phyloP scores from a whole-genome alignment of 1,140 invertebrate species.

The Drosophila takahashii region DNA sequence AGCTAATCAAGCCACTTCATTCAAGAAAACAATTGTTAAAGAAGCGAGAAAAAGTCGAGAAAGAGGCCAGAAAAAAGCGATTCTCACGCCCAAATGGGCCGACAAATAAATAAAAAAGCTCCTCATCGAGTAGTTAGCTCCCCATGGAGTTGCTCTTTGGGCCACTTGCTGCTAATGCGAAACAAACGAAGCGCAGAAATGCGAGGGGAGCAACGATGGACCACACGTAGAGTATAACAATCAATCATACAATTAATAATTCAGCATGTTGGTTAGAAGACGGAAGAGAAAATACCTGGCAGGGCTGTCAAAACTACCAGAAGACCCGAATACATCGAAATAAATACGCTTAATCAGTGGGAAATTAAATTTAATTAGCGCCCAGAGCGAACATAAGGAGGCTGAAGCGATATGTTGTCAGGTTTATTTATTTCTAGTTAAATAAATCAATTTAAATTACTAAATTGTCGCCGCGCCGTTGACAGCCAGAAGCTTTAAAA shows the following conservation, averaged over 20 bases:
- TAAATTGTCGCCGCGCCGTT: constrained; percentile 18
- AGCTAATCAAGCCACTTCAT: constrained; percentile 46
- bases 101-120: constrained; percentile 37
- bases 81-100: constrained; percentile 37
- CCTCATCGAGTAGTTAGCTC: constrained; percentile 50
- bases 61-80: constrained; percentile 17
- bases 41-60: constrained; percentile 39
- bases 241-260: constrained; percentile 78
- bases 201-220: constrained; percentile 18
- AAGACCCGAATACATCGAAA: constrained; percentile 47
- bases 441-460: constrained; percentile 64
- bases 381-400: constrained; percentile 7
- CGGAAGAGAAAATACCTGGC: constrained; percentile 7
- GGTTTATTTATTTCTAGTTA: constrained; percentile 50
- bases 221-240: constrained; percentile 66
- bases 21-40: constrained; percentile 44
- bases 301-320: constrained; percentile 53
- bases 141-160: constrained; percentile 53
- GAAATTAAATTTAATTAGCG: constrained; percentile 73
- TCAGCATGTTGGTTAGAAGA: constrained; percentile 37
- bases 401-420: constrained; percentile 8
- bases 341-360: constrained; percentile 68
- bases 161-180: constrained; percentile 40
- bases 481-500: constrained; percentile 26
- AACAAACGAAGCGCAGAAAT: constrained; percentile 8